Evolutionary conservation across 2,888 invertebrate genomes (phyloP), one percentile per base, ranked within the genome.

Genomic region (Drosophila helvetica): DNA sequence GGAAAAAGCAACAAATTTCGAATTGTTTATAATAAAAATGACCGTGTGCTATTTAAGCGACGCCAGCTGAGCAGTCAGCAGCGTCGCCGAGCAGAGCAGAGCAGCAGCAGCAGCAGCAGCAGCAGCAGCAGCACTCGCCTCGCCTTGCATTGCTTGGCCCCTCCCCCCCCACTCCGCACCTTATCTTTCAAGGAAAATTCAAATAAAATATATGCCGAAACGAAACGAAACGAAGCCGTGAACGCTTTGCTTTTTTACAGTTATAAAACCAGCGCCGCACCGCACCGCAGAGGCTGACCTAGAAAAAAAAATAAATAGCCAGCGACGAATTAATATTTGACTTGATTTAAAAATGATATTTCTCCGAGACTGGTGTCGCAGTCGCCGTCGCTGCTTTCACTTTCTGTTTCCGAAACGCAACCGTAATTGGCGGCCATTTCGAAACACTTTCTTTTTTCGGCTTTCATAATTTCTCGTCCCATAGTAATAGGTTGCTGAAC

Each of bases 121-220:
- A 4, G 17, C 47, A 22, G 25, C 64, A 53, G 45, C 66, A 60
- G 70, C 61, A 5, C 46, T 55, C 60, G 38, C 38, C 45, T 69
- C 60, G 70, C 61, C 51, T 55, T 57, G 33, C 33, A 38, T 6
- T 38, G 53, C 54, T 72, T 68, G 87, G n/a, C n/a, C 82, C 15
- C 7, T 7, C 7, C 7, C 8, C 27, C 27, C n/a, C n/a, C n/a
- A n/a, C n/a, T n/a, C n/a, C n/a, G n/a, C n/a, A n/a, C n/a, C n/a
- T 91, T 91, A 91, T 91, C 91, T 91, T 87, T 91, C 91, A 91
- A 91, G 91, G 91, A 91, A 89, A 91, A 87, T 86, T 77, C 77
- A 81, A 76, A 84, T 64, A 75, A 72, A 19, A 15, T n/a, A 12
- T 27, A 51, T 22, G 22, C 27, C 19, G 33, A 52, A 52, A 33